Evolutionary conservation across 2,113 vertebrate genomes (phyloP).

Genomic region (Menura novaehollandiae): DNA sequence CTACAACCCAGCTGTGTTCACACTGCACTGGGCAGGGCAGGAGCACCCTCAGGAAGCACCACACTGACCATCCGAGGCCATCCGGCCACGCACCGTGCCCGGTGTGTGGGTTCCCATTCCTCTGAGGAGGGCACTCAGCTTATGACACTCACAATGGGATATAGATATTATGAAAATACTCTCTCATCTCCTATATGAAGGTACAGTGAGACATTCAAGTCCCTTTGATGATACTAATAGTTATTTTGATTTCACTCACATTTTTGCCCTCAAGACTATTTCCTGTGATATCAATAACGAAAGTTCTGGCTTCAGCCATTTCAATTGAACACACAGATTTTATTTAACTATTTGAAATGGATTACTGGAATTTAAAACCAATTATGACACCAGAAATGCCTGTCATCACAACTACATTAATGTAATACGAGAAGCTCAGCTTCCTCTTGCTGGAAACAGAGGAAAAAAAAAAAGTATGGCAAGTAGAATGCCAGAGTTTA

Average conservation of each 20-base stretch:
- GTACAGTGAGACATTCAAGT: slow-evolving; percentile 21
- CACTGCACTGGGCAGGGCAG: background rate
- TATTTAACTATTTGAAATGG: slow-evolving; percentile 69
- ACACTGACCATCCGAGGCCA: background rate
- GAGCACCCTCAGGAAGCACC: background rate
- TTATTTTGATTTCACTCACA: slow-evolving; percentile 66
- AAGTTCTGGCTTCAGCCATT: slow-evolving; percentile 71
- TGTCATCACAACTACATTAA: slow-evolving; percentile 70
- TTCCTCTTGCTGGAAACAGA: slow-evolving; percentile 58
- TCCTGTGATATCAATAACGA: slow-evolving; percentile 62
- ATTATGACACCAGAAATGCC: slow-evolving; percentile 72
- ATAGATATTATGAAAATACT: background rate
- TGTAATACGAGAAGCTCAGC: slow-evolving; percentile 62
- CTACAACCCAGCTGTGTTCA: accelerated
- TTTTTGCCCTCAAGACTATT: slow-evolving; percentile 62
- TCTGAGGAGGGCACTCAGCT: background rate
- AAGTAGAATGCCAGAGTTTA: background rate
- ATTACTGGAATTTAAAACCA: slow-evolving; percentile 74
- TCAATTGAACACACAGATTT: slow-evolving; percentile 57
- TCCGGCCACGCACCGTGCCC: background rate
- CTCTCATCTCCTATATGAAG: slow-evolving; percentile 38
- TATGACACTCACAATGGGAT: background rate
- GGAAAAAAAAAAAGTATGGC: background rate
- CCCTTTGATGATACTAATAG: slow-evolving; percentile 63
- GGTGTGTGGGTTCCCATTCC: background rate